phyloP scores from a whole-genome alignment of 2,797 vertebrate genomes.

The Mus minutoides region DNA sequence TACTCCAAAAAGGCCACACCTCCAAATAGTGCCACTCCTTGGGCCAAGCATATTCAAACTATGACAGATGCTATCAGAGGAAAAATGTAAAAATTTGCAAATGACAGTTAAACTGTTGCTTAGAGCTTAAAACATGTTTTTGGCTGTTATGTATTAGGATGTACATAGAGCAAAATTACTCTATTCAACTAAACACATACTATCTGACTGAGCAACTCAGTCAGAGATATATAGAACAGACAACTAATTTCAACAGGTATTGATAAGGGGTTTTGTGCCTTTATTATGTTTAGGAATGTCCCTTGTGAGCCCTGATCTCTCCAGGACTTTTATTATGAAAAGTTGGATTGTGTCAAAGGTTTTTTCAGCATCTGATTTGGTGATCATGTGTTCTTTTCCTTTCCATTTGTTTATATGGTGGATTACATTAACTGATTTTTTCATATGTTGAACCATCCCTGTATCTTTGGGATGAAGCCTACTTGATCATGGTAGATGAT shows the following conservation, averaged over 20 bases:
- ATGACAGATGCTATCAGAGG: not conserved
- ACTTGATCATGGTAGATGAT: not conserved
- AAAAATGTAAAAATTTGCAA: constrained; percentile 34
- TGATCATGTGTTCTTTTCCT: not conserved
- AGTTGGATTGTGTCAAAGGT: not conserved
- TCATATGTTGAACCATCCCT: not conserved
- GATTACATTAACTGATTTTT: not conserved
- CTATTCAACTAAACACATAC: not conserved
- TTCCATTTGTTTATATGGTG: not conserved
- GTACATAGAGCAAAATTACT: not conserved
- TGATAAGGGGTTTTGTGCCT: not conserved
- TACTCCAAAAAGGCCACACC: too few relatives aligned
- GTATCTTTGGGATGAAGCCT: not conserved
- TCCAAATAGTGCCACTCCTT: too few relatives aligned
- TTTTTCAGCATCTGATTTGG: not conserved
- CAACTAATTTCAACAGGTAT: not conserved
- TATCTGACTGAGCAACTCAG: not conserved
- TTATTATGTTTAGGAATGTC: not conserved
- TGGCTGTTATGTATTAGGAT: not conserved
- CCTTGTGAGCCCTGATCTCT: not conserved
- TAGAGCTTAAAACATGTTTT: not conserved
- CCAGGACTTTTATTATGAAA: not conserved
- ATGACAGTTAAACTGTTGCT: not conserved
- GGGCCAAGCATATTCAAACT: too few relatives aligned
- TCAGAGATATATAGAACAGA: constrained; percentile 6